Conservation (phyloP, 2,113 vertebrate species). For the Australoheros scitulus region DNA sequence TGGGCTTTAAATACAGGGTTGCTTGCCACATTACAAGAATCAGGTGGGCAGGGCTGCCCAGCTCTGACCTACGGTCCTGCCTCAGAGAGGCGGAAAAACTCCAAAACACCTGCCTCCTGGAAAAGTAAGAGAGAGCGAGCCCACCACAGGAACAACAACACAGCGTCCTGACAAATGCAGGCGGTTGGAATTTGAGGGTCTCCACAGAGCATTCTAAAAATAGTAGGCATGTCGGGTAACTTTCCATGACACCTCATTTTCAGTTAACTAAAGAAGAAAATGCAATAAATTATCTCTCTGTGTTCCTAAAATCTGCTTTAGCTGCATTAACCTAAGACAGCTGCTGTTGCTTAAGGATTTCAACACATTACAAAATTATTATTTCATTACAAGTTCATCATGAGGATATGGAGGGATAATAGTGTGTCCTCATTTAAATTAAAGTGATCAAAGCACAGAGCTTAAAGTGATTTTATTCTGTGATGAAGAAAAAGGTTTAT, state of each 20-base stretch:
- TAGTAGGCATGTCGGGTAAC: not conserved
- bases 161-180: not conserved
- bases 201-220: not conserved
- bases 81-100: no score
- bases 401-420: not conserved
- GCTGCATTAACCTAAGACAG: not conserved
- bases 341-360: not conserved
- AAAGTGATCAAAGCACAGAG: not conserved
- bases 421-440: not conserved
- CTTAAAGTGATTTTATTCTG: not conserved
- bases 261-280: not conserved
- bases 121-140: no score
- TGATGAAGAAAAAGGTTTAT: not conserved
- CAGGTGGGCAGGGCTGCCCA: no score
- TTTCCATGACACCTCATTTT: not conserved
- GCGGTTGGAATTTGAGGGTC: not conserved
- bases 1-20: no score
- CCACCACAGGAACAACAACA: no score
- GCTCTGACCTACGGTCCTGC: no score
- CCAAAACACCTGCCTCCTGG: no score
- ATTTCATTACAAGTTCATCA: not conserved
- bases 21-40: no score
- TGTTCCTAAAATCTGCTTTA: not conserved
- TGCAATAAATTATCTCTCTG: not conserved
- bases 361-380: not conserved